These are phyloP conservation scores for Prionace glauca DNA, from an alignment of 2,797 vertebrate genomes.

Conservation along the genomic window DNA sequence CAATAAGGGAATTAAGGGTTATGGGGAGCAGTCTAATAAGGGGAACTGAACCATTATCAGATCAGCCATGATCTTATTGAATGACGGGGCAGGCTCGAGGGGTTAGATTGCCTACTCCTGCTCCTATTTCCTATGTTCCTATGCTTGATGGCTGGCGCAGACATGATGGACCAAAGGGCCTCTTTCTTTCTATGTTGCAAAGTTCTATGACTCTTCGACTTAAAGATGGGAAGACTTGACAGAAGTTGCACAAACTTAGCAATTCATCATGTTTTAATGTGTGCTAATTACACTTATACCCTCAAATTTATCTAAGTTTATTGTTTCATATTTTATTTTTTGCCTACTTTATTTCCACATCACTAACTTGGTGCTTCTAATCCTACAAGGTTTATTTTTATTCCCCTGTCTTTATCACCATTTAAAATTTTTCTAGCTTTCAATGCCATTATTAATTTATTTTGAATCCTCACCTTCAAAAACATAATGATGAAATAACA, in stretches of 20 bases:
- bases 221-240: neutral
- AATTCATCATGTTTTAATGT: neutral
- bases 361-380: neutral
- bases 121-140: no score
- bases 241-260: neutral
- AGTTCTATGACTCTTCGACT: no score
- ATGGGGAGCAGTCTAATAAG: no score
- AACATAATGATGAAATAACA: neutral
- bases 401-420: neutral
- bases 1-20: no score
- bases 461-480: neutral
- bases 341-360: neutral
- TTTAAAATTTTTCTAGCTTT: neutral
- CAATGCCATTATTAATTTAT: neutral
- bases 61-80: no score
- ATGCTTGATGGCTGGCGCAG: no score
- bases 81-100: no score
- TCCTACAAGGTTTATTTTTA: neutral
- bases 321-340: neutral
- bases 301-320: neutral
- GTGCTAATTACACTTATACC: neutral
- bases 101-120: no score
- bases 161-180: no score
- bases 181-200: no score
- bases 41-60: no score